Conservation (phyloP, 1,140 invertebrate species). For the Forficula auricularia region DNA sequence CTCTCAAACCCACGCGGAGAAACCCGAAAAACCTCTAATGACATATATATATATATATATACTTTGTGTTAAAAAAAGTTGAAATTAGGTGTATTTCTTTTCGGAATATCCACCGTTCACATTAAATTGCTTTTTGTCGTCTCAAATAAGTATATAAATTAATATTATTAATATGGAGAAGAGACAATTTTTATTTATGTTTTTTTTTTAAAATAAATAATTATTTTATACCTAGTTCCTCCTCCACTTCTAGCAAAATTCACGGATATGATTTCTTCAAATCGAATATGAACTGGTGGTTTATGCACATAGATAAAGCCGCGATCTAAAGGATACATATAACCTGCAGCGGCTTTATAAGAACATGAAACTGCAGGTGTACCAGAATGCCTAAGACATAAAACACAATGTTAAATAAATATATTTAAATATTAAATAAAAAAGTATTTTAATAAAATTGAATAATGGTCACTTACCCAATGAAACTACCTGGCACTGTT, state of each 20-base stretch:
- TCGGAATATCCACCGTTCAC: too few relatives aligned
- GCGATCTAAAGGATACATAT: slow-evolving; percentile 93
- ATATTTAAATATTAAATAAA: slow-evolving; percentile 1
- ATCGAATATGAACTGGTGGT: slow-evolving; percentile 91
- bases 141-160: too few relatives aligned
- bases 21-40: too few relatives aligned
- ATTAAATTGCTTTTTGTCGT: too few relatives aligned
- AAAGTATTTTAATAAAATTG: slow-evolving; percentile 8
- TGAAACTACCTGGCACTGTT: slow-evolving; percentile 82
- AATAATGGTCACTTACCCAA: slow-evolving; percentile 42
- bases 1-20: too few relatives aligned
- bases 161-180: too few relatives aligned
- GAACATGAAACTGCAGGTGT: slow-evolving; percentile 89
- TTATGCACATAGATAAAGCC: slow-evolving; percentile 99
- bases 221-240: slow-evolving; percentile 45
- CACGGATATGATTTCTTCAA: slow-evolving; percentile 89
- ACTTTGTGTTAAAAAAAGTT: too few relatives aligned
- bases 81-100: too few relatives aligned
- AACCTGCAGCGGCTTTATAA: slow-evolving; percentile 94
- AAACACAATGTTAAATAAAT: slow-evolving; percentile 14
- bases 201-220: not conserved
- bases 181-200: too few relatives aligned
- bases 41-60: too few relatives aligned
- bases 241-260: slow-evolving; percentile 95
- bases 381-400: slow-evolving; percentile 57